phyloP scores from a whole-genome alignment of 2,888 invertebrate species.

The Diarsia brunnea region DNA sequence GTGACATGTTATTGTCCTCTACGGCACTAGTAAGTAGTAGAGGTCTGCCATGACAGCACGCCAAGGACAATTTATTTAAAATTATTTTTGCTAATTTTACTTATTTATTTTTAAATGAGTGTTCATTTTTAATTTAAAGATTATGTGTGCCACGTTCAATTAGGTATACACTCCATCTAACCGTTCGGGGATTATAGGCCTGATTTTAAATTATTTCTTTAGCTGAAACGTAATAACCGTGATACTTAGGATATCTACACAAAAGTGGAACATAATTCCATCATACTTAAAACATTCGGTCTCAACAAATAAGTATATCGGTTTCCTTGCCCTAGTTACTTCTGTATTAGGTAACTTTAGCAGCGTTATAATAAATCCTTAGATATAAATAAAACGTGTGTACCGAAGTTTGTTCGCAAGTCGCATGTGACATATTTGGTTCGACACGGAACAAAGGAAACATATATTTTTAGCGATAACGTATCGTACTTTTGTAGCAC shows the following conservation, averaged over 20 bases:
- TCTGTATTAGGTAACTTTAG: slow-evolving; percentile 20
- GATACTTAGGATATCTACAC: neutral
- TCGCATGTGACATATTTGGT: slow-evolving; percentile 50
- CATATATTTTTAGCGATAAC: slow-evolving; percentile 44
- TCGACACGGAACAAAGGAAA: slow-evolving; percentile 39
- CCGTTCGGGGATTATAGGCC: no score
- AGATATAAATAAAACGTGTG: slow-evolving; percentile 34
- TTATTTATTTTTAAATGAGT: neutral
- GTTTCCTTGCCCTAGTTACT: slow-evolving; percentile 32
- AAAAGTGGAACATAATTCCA: slow-evolving; percentile 9
- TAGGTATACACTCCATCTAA: neutral
- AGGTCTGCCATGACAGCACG: neutral
- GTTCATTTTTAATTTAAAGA: neutral
- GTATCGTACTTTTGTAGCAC: slow-evolving; percentile 13
- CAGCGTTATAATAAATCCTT: slow-evolving; percentile 38
- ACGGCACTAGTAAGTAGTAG: neutral
- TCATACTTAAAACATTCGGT: slow-evolving; percentile 4
- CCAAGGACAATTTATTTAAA: neutral
- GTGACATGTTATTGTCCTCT: neutral
- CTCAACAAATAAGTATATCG: slow-evolving; percentile 20
- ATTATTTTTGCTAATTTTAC: neutral
- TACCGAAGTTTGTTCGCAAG: slow-evolving; percentile 3
- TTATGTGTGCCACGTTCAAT: neutral
- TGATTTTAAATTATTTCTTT: neutral
- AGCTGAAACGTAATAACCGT: neutral